phyloP scores from a whole-genome alignment of 2,113 vertebrate genomes.

The Etia nguti region DNA sequence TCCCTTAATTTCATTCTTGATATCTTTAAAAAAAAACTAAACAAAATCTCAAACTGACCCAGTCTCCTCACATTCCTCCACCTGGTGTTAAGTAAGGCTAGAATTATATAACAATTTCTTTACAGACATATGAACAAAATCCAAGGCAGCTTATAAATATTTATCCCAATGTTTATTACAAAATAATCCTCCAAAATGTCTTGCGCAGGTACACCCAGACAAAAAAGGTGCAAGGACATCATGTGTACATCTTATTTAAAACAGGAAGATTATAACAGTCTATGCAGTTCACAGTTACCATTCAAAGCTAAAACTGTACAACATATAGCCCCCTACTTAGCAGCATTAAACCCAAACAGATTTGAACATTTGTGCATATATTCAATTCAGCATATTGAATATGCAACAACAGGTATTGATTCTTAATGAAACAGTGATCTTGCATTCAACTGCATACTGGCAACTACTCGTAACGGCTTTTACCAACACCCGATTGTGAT shows the following conservation, averaged over 20 bases:
- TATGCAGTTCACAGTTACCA: background rate
- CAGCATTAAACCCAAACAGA: background rate
- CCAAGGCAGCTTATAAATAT: background rate
- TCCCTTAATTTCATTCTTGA: background rate
- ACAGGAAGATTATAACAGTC: background rate
- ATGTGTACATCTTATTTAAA: background rate
- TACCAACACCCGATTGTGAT: background rate
- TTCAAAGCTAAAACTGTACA: background rate
- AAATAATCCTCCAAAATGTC: background rate
- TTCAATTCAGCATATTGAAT: background rate
- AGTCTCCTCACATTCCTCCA: background rate
- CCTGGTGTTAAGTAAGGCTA: background rate
- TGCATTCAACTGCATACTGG: background rate
- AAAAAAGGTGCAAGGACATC: background rate
- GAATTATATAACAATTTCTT: background rate
- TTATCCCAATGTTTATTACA: background rate
- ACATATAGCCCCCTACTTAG: background rate
- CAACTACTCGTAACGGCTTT: background rate
- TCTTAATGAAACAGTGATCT: background rate
- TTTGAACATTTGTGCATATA: background rate
- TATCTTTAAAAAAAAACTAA: background rate
- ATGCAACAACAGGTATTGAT: background rate
- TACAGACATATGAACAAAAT: background rate
- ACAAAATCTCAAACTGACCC: background rate
- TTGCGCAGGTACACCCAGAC: accelerated